Evolutionary conservation across 1,140 invertebrate species (phyloP).

Genomic region (Luehdorfia chinensis): DNA sequence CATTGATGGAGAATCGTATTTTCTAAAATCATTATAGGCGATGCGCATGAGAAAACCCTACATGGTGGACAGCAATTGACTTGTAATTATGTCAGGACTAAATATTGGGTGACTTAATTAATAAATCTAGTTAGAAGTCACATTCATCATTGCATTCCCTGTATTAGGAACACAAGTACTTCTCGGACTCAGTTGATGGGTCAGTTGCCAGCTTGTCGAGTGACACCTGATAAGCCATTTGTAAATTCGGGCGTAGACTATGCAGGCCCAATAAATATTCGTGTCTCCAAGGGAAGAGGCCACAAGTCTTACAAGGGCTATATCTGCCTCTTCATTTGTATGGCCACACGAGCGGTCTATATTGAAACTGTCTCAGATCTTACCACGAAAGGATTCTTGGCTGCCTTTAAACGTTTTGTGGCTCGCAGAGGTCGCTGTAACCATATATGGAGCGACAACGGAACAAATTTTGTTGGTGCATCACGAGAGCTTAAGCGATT

Average conservation of each 20-base stretch:
- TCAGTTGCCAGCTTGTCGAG: neutral
- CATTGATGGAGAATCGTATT: neutral
- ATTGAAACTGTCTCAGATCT: constrained; percentile 32
- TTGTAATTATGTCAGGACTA: constrained; percentile 19
- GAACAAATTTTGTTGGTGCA: constrained; percentile 6
- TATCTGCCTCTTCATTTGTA: neutral
- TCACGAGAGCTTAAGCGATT: neutral
- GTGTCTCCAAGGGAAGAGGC: constrained; percentile 1
- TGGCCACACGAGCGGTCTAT: too few relatives aligned
- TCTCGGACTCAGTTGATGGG: constrained; percentile 5
- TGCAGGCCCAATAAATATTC: constrained; percentile 13
- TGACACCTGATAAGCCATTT: constrained; percentile 5
- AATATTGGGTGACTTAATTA: constrained; percentile 36
- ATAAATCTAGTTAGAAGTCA: constrained; percentile 15
- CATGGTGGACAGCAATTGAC: constrained; percentile 38
- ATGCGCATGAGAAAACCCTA: constrained; percentile 32
- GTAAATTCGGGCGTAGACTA: constrained; percentile 7
- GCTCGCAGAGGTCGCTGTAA: constrained; percentile 25
- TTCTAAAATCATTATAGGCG: too few relatives aligned
- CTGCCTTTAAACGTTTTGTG: constrained; percentile 31
- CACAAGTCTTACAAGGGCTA: constrained; percentile 6
- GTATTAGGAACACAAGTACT: constrained; percentile 1
- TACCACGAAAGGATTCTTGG: constrained; percentile 35
- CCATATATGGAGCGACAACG: constrained; percentile 8
- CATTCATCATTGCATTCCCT: constrained; percentile 33